Evolutionary conservation across 2,797 vertebrate species (phyloP), one percentile per base, ranked within the genome.

Genomic region (Crossoptilon crossoptilon): DNA sequence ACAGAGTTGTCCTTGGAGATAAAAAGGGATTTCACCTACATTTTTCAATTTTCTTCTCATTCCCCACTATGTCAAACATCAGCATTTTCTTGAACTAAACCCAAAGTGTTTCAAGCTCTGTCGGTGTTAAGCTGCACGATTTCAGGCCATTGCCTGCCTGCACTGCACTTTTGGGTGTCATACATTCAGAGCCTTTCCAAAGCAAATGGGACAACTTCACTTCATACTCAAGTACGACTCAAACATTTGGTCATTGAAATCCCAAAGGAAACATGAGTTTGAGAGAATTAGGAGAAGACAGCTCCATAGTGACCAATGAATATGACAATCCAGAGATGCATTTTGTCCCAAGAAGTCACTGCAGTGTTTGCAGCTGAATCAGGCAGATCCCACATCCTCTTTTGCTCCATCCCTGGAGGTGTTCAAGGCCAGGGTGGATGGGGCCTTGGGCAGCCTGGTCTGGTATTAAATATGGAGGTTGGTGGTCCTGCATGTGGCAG

Each of bases 301-400:
- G 27, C 26, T 53, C 49, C 37, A 11, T 1, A 33, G 29, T 6
- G 33, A 73, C 26, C 12, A 31, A 39, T n/a, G 51, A 67, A 44
- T 1, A 2, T 4, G n/a, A 62, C 21, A 56, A 67, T 9, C 23
- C 24, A 60, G 49, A 10, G 13, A 6, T 1, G 26, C 39, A 16
- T 49, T 60, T 51, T 83, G 46, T 35, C 78, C 81, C 46, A 6
- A 44, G 31, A 33, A 66, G 13, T 22, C 51, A 33, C 4, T 26
- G 68, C 69, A 3, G 6, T 0, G 0, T 37, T 49, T 59, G 6
- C 46, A 0, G 0, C 8, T 37, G 33, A 44, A 24, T 29, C 41
- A 55, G 53, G 53, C 15, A 55, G 15, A 31, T 31, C 29, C 53
- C 51, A 55, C 10, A 5, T 53, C 26, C 15, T 27, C 26, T 53